Base-by-base conservation (phyloP, 2,113 vertebrate genomes). In the Telmatochromis brichardi region DNA sequence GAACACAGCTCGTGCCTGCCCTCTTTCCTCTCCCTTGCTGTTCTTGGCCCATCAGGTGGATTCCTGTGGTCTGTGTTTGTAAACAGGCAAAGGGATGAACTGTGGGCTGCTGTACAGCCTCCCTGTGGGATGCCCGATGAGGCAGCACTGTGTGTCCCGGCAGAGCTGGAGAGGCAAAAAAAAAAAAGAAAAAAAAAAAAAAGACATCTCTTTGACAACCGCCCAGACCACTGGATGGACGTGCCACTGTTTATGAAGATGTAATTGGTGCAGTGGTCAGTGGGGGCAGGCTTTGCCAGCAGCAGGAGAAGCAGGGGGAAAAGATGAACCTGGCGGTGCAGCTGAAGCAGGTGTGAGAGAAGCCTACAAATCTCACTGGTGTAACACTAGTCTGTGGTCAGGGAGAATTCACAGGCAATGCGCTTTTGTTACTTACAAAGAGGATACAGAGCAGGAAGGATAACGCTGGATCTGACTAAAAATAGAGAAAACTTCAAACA, bases 1-100 rank as follows among this genome's bases (percentile, higher is more conserved):
- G 55, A 80, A 79, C 45, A 68, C 17, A 81, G 40, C 82, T 26
- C 7, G 13, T 80, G 82, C 51, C 53, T 58, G 19, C 68, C 63
- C 45, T 21, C 68, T 47, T 68, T 53, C 23, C 53, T 84, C 76
- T 68, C 37, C 14, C 33, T 42, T 7, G 45, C 83, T 19, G 47
- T 57, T 86, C 82, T 80, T 92, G 93, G 92, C 91, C 68, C 89
- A 33, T 82, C 88, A 88, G 89, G 83, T 90, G 88, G 91, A 95
- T 96, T 95, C 94, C 89, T 94, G 94, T 35, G 90, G 94, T 86
- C 37, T 54, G 76, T 93, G 91, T 94, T 96, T 90, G 92, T 92
- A 94, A 94, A 95, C 90, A 94, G 5, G 15, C 17, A 21, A 82
- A 86, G 82, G 89, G 86, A 89, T 88, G 82, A 89, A 80, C 31